Evolutionary conservation across 2,797 vertebrate species (phyloP).

Genomic region (Acestrorhynchus altus): DNA sequence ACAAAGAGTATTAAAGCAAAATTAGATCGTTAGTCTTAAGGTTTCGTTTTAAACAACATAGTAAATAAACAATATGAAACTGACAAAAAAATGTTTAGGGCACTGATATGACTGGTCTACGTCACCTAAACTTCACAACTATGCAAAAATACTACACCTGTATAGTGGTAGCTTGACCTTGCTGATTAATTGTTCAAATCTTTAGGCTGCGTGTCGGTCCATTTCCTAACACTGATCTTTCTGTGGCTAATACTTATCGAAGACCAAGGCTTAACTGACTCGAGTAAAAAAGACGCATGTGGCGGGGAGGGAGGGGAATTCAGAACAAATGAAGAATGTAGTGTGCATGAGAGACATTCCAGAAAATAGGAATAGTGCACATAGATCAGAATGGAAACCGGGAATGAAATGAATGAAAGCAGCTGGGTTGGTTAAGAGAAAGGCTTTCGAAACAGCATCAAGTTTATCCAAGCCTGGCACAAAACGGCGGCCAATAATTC

Average conservation of each 20-base stretch:
- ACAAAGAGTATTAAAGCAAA: background rate
- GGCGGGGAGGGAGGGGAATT: too few species aligned
- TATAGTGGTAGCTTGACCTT: background rate
- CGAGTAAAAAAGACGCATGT: background rate
- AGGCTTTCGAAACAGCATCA: constrained; percentile 5
- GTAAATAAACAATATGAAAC: background rate
- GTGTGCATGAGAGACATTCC: background rate
- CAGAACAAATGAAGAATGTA: background rate
- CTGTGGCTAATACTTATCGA: background rate
- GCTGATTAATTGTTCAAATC: background rate
- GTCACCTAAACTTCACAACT: background rate
- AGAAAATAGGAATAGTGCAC: constrained; percentile 19
- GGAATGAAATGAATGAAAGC: background rate
- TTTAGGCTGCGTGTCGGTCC: background rate
- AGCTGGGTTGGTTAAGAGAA: constrained; percentile 18
- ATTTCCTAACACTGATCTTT: background rate
- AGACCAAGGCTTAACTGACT: background rate
- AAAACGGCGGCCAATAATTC: constrained; percentile 17
- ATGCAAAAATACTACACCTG: background rate
- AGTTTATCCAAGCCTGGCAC: background rate
- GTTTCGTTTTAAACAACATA: background rate
- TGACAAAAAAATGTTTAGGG: background rate
- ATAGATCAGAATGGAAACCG: constrained; percentile 19
- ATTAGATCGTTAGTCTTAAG: background rate
- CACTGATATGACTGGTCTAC: background rate